phyloP scores from a whole-genome alignment of 1,140 invertebrate genomes.

The Diorhabda sublineata region DNA sequence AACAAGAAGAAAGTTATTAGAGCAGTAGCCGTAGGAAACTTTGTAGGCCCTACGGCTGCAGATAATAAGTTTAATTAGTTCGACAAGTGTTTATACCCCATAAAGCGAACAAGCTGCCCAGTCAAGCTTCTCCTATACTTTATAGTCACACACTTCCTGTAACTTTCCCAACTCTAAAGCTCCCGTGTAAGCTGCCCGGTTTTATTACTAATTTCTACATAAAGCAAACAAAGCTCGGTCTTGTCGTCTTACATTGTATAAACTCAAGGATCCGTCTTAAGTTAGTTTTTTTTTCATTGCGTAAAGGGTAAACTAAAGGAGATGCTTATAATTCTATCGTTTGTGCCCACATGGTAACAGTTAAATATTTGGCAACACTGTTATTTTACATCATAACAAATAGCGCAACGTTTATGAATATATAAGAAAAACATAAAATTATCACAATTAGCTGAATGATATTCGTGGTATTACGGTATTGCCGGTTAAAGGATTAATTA shows the following conservation, averaged over 20 bases:
- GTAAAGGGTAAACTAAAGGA: too few species aligned
- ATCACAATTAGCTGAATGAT: too few species aligned
- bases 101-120: conserved; percentile 25
- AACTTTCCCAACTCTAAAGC: conserved; percentile 35
- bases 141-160: conserved; percentile 33
- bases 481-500: too few species aligned
- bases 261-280: conserved; percentile 27
- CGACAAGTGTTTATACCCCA: conserved; percentile 30
- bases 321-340: too few species aligned
- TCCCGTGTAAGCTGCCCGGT: conserved; percentile 32
- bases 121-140: conserved; percentile 32
- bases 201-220: conserved; percentile 34
- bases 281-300: too few species aligned
- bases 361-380: too few species aligned
- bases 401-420: too few species aligned
- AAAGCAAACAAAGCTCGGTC: conserved; percentile 34
- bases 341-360: too few species aligned
- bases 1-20: conserved; percentile 2
- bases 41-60: conserved; percentile 10
- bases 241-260: conserved; percentile 26
- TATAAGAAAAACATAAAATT: too few species aligned
- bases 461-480: too few species aligned
- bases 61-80: conserved; percentile 35
- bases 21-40: not conserved
- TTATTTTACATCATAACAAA: too few species aligned